Conservation (phyloP, 2,888 invertebrate species). For the Ophion ventricosus region DNA sequence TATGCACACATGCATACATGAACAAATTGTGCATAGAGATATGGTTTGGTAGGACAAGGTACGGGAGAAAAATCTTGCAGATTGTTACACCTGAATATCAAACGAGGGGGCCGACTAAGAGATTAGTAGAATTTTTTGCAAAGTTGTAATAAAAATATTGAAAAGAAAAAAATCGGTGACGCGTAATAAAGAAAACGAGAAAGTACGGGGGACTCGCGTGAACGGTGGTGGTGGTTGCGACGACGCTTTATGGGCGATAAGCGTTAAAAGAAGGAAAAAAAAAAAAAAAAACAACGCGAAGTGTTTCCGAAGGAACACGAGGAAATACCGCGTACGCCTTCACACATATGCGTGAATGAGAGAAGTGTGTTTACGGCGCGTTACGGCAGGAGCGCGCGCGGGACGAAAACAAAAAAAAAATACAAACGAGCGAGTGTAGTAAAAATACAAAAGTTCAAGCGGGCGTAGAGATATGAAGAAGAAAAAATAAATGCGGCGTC, state of each 20-base stretch:
- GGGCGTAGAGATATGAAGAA: slow-evolving; percentile 26
- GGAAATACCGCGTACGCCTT: slow-evolving; percentile 68
- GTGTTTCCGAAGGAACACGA: slow-evolving; percentile 32
- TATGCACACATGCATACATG: no score
- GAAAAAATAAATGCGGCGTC: slow-evolving; percentile 54
- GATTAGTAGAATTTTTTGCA: slow-evolving; percentile 46
- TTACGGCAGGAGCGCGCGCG: background rate
- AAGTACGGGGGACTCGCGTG: slow-evolving; percentile 71
- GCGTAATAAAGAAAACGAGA: slow-evolving; percentile 43
- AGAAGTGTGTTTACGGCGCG: background rate
- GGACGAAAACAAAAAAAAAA: no score
- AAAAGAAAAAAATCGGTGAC: slow-evolving; percentile 26
- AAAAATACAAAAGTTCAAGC: slow-evolving; percentile 8
- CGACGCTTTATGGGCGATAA: slow-evolving; percentile 65
- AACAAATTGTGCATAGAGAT: no score
- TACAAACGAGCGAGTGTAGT: slow-evolving; percentile 20
- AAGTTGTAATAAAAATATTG: slow-evolving; percentile 42
- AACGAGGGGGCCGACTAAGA: slow-evolving; percentile 40
- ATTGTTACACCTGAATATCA: slow-evolving; percentile 45
- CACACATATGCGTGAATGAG: slow-evolving; percentile 62
- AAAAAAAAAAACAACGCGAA: no score
- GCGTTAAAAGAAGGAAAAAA: no score
- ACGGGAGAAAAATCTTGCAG: slow-evolving; percentile 40
- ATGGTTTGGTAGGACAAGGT: slow-evolving; percentile 23
- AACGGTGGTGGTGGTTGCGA: slow-evolving; percentile 73